Evolutionary conservation across 2,797 vertebrate species (phyloP).

Genomic region (Steatocranus sp.): DNA sequence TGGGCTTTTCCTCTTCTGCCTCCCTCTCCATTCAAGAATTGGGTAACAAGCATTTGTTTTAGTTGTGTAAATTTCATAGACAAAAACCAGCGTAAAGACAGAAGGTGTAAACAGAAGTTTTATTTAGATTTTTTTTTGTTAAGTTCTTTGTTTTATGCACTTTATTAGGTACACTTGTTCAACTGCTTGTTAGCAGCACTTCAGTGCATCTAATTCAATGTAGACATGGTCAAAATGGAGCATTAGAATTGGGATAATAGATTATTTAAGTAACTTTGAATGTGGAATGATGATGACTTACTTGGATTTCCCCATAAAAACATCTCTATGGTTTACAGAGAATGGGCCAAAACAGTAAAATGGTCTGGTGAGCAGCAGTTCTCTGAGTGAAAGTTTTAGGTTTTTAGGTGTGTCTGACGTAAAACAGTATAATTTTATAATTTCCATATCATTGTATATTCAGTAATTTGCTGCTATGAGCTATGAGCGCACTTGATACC

Average conservation of each 20-base stretch:
- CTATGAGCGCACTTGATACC: accelerated
- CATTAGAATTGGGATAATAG: background rate
- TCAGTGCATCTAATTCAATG: background rate
- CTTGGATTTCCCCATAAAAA: background rate
- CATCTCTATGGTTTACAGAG: background rate
- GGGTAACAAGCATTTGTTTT: background rate
- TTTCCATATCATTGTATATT: background rate
- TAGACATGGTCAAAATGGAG: background rate
- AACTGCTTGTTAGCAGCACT: background rate
- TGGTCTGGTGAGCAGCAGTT: background rate
- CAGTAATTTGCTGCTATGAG: background rate
- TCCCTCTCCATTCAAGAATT: background rate
- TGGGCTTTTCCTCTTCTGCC: background rate
- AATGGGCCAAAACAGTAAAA: background rate
- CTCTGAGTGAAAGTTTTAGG: accelerated
- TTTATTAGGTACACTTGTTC: background rate
- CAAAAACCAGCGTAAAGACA: background rate
- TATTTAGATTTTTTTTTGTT: background rate
- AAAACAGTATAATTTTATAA: background rate
- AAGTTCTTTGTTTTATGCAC: background rate
- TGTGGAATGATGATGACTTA: background rate
- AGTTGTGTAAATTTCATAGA: background rate
- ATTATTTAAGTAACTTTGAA: background rate
- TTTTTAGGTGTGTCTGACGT: background rate
- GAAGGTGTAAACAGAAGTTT: background rate